Conservation (phyloP, 2,113 vertebrate genomes). For the Clarias batrachus region DNA sequence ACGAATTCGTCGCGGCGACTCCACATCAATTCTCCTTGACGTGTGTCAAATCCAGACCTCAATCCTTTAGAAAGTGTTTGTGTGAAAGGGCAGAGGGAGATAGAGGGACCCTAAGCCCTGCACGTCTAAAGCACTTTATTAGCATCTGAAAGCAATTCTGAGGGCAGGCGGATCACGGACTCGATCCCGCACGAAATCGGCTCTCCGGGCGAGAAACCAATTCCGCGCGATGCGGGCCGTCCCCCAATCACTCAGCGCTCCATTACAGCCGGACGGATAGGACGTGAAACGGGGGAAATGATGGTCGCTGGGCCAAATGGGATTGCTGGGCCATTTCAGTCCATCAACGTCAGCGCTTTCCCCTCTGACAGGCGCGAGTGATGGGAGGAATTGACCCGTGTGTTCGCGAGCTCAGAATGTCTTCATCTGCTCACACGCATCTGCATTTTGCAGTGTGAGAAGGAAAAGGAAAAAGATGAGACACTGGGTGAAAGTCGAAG, state of each 20-base stretch:
- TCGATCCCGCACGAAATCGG: background rate
- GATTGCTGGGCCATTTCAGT: background rate
- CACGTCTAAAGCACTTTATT: conserved; percentile 29
- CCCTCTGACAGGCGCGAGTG: conserved; percentile 36
- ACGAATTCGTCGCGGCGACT: background rate
- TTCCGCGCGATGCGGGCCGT: background rate
- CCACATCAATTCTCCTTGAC: background rate
- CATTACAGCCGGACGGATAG: conserved; percentile 31
- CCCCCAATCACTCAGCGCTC: conserved; percentile 10
- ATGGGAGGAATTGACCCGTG: conserved; percentile 40
- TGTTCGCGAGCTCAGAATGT: background rate
- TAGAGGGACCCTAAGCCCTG: background rate
- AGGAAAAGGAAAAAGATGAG: conserved; percentile 9
- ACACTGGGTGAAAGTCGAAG: background rate
- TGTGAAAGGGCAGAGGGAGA: background rate
- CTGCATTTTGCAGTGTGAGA: background rate
- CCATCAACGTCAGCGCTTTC: background rate
- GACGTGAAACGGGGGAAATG: conserved; percentile 22
- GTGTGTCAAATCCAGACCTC: background rate
- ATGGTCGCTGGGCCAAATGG: conserved; percentile 32
- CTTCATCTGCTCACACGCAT: conserved; percentile 16
- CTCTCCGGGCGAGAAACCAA: conserved; percentile 25
- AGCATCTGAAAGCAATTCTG: conserved; percentile 32
- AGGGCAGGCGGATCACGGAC: background rate
- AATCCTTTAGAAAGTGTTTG: background rate